Conservation (phyloP, 2,888 invertebrate genomes). For the Leptarthrus brevirostris region DNA sequence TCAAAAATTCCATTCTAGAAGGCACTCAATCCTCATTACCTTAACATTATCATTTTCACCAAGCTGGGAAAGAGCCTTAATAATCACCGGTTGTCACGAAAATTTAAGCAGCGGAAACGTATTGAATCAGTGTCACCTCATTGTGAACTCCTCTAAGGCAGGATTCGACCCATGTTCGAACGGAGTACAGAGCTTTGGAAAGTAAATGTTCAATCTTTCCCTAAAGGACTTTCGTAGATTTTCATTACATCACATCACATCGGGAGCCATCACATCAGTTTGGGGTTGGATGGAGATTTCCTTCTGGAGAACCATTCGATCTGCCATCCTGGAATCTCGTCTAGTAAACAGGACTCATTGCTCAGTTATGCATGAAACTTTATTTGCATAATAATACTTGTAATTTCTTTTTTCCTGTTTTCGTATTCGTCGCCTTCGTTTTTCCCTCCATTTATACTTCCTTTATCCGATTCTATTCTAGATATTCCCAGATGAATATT, state of each 20-base stretch:
- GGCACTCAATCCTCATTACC: neutral
- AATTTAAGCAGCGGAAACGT: conserved; percentile 21
- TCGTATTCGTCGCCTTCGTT: neutral
- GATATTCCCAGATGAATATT: conserved; percentile 8
- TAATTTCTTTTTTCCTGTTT: conserved; percentile 42
- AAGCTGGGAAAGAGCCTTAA: conserved; percentile 15
- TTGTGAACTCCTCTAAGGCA: neutral
- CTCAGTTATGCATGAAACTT: conserved; percentile 43
- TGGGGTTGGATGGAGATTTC: neutral
- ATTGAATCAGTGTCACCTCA: conserved; percentile 21
- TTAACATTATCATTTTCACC: conserved; percentile 20
- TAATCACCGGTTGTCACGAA: conserved; percentile 23
- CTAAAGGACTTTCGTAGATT: conserved; percentile 12
- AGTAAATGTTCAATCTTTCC: conserved; percentile 26
- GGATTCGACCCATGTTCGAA: neutral
- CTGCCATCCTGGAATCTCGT: neutral
- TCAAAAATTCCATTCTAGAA: conserved; percentile 4
- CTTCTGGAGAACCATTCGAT: neutral
- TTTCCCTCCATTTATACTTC: neutral
- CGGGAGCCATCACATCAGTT: conserved; percentile 15
- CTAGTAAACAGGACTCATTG: neutral
- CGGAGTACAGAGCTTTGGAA: conserved; percentile 1
- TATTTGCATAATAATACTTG: conserved; percentile 41
- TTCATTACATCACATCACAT: conserved; percentile 35
- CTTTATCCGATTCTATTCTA: neutral